These are phyloP conservation scores for Limnothrissa miodon DNA, from an alignment of 2,113 vertebrate genomes.

Conservation along the genomic window DNA sequence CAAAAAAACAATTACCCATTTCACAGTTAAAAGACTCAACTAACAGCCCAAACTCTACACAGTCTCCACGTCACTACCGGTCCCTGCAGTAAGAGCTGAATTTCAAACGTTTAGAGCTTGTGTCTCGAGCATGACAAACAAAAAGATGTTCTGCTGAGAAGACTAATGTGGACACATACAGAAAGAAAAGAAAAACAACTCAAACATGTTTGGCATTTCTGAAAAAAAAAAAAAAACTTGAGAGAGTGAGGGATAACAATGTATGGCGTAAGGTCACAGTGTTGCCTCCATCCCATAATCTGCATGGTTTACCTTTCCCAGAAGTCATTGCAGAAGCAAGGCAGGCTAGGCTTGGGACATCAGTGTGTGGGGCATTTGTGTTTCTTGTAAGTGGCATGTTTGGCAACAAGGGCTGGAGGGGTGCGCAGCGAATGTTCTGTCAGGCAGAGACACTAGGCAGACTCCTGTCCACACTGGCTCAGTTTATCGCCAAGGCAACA, in stretches of 20 bases:
- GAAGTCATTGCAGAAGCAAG: background rate
- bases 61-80: background rate
- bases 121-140: background rate
- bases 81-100: conserved; percentile 5
- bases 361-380: conserved; percentile 2
- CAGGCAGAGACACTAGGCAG: background rate
- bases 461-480: background rate
- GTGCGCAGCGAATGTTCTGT: conserved; percentile 5
- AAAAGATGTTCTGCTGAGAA: background rate
- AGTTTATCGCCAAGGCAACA: conserved; percentile 2
- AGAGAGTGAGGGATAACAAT: background rate
- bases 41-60: conserved; percentile 46
- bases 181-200: background rate
- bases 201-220: background rate
- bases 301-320: background rate
- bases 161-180: background rate
- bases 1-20: conserved; percentile 44
- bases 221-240: too few relatives aligned
- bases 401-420: background rate
- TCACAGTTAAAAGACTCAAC: conserved; percentile 59
- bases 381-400: conserved; percentile 13
- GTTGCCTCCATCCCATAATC: conserved; percentile 14
- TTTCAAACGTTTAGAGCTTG: conserved; percentile 19
- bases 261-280: conserved; percentile 10
- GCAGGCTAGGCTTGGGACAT: background rate